Evolutionary conservation across 2,888 invertebrate species (phyloP).

Genomic region (Adelphocoris suturalis): DNA sequence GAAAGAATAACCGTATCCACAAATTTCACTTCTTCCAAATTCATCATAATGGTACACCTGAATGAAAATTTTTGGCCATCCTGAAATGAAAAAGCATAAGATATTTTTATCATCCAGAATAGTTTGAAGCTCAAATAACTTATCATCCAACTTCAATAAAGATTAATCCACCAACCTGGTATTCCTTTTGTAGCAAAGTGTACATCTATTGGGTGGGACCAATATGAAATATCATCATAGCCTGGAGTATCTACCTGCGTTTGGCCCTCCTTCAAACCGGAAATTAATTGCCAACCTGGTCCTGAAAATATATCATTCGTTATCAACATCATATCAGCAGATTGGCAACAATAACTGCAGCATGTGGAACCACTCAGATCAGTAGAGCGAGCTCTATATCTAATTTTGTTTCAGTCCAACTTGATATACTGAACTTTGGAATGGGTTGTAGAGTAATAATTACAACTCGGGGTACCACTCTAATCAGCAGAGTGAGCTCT

Average conservation of each 20-base stretch:
- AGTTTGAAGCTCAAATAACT: not conserved
- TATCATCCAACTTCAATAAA: too few relatives aligned
- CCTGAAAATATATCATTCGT: constrained; percentile 48
- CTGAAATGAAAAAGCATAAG: constrained; percentile 79
- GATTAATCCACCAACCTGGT: constrained; percentile 77
- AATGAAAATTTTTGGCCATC: constrained; percentile 96
- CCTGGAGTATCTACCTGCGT: constrained; percentile 91
- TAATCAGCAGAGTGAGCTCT: too few relatives aligned
- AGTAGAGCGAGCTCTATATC: too few relatives aligned
- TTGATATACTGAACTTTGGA: too few relatives aligned
- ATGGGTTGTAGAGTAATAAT: too few relatives aligned
- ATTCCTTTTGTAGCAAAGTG: constrained; percentile 85
- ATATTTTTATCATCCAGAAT: not conserved
- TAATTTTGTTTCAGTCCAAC: too few relatives aligned
- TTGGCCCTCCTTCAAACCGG: constrained; percentile 94
- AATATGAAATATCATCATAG: constrained; percentile 85
- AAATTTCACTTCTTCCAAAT: constrained; percentile 91
- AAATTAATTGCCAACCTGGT: constrained; percentile 91
- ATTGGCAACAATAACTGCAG: too few relatives aligned
- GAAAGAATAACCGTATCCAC: constrained; percentile 91
- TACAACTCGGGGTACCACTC: too few relatives aligned
- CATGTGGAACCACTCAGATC: too few relatives aligned
- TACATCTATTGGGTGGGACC: constrained; percentile 96
- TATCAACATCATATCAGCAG: too few relatives aligned
- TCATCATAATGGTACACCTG: constrained; percentile 97